A percentile compares a stretch with the other conserved stretches of the same genome.
phyloP scores from a whole-genome alignment of 2,113 vertebrate species.

The Corythornis vintsioides region DNA sequence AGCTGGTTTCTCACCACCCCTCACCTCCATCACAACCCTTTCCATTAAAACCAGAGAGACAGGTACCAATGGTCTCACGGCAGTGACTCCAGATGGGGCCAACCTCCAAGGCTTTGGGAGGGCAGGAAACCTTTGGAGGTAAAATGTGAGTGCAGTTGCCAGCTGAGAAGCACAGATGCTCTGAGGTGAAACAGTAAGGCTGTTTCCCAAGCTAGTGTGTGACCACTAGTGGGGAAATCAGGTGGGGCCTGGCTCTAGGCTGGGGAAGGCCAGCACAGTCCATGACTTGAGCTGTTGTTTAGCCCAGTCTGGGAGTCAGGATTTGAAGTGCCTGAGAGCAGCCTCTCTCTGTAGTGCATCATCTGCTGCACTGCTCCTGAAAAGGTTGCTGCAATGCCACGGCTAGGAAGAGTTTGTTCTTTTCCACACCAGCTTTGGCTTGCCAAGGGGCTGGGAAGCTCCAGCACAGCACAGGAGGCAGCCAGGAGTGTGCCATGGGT shows the following conservation, averaged over 20 bases:
- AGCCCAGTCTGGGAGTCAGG: not conserved
- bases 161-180: not conserved
- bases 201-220: not conserved
- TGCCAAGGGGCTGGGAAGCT: not conserved
- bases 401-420: not conserved
- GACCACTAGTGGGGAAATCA: not conserved
- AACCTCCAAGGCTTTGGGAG: not conserved
- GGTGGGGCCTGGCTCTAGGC: not conserved
- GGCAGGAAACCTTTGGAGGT: not conserved
- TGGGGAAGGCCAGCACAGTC: not conserved
- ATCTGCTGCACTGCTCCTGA: not conserved
- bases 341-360: not conserved
- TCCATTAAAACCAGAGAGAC: not conserved
- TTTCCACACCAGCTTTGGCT: not conserved
- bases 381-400: not conserved
- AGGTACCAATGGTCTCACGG: not conserved
- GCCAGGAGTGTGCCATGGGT: not conserved
- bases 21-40: not conserved
- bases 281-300: not conserved
- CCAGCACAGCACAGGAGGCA: rapidly evolving
- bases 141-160: not conserved
- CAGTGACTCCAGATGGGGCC: not conserved
- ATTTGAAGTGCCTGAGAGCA: not conserved
- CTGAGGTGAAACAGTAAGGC: not conserved
- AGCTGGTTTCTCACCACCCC: not conserved